Conservation (phyloP, 2,888 invertebrate species). For the Drosophila atripex region DNA sequence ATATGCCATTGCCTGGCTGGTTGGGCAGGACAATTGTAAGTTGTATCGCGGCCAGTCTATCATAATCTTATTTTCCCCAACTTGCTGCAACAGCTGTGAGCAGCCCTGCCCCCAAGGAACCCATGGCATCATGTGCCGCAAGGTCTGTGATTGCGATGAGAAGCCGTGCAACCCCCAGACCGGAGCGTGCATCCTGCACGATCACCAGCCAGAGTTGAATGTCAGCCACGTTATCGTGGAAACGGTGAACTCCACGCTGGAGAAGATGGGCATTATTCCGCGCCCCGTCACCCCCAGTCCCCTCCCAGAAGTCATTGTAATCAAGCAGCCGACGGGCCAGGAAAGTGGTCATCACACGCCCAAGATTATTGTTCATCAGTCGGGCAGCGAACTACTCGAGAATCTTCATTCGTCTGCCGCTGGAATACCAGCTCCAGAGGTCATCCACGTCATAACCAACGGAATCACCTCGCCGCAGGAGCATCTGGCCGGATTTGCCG, state of each 20-base stretch:
- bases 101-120: constrained; percentile 81
- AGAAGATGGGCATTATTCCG: constrained; percentile 77
- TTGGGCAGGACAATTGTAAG: constrained; percentile 89
- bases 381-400: constrained; percentile 69
- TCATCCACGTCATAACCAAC: constrained; percentile 82
- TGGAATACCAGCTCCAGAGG: constrained; percentile 75
- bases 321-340: constrained; percentile 73
- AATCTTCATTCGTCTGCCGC: constrained; percentile 63
- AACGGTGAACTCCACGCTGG: constrained; percentile 82
- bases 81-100: constrained; percentile 81
- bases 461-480: constrained; percentile 50
- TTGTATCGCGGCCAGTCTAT: neutral
- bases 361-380: constrained; percentile 82
- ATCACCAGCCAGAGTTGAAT: constrained; percentile 57
- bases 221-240: constrained; percentile 82
- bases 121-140: constrained; percentile 82
- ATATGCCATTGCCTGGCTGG: constrained; percentile 88
- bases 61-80: neutral
- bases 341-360: constrained; percentile 75
- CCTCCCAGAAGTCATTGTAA: constrained; percentile 81
- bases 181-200: constrained; percentile 64
- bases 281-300: constrained; percentile 60
- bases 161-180: constrained; percentile 76
- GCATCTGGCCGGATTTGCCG: constrained; percentile 64
- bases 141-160: constrained; percentile 78